Evolutionary conservation across 2,888 invertebrate genomes (phyloP), one percentile per base, ranked within the genome.

Genomic region (Habroteleia sp.): DNA sequence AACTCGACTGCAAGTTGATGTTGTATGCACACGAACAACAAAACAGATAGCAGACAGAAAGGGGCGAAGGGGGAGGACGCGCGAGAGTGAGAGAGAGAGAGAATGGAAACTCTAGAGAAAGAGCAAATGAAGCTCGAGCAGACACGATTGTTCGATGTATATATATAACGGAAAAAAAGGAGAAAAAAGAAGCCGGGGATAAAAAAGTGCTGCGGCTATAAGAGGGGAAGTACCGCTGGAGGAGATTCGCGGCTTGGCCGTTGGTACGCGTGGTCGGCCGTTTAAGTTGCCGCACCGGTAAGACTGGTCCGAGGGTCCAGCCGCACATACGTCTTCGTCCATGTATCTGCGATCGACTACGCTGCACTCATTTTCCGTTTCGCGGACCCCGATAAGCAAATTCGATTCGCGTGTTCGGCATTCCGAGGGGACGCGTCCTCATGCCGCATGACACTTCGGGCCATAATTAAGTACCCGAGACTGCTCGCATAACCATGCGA

Each of bases 251-350:
- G 17, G 39, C 39, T 50, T 50, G 62, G 54, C 35, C 74, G 62
- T 62, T 62, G 63, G 52, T 52, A 35, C 63, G 63, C 46, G 66
- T 56, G 66, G 74, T 79, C 65, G 78, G 79, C 77, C 75, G 79
- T 81, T 82, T 79, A 81, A 82, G 79, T 80, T 76, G 80, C 79
- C 77, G 80, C 79, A 79, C 80, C 79, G 81, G 79, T 80, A 79
- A 73, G 78, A 78, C 80, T 63, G 79, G 80, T 78, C 77, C 75
- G 76, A 60, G 76, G 77, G 77, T 77, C 74, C 62, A n/a, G 77
- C 79, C 78, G 80, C 76, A 65, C 73, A 72, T 78, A 75, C 76
- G 74, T 78, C 76, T 77, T 77, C 76, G 78, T 75, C 74, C 63
- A 33, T 54, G 48, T 74, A 68, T 76, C 80, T 74, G 72, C 77